Evolutionary conservation across 2,113 vertebrate genomes (phyloP).

Genomic region (Octodon degus): DNA sequence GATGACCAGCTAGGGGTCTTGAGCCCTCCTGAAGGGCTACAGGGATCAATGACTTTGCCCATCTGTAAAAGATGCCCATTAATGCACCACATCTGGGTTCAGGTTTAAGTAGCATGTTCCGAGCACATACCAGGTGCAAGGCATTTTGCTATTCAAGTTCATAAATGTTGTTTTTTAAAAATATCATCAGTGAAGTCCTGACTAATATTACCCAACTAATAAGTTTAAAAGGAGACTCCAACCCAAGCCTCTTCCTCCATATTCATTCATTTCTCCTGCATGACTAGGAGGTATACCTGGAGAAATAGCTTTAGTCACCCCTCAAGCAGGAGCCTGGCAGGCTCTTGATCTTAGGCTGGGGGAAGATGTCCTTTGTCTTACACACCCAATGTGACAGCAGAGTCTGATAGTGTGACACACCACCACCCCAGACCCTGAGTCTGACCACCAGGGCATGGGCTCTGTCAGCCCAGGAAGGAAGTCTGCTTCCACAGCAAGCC

Average conservation of each 20-base stretch:
- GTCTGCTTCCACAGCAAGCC: not conserved
- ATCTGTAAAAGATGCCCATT: not conserved
- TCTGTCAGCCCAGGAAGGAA: not conserved
- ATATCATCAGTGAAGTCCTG: not conserved
- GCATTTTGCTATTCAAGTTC: not conserved
- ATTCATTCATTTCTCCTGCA: not conserved
- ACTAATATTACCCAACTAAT: not conserved
- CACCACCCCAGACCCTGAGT: not conserved
- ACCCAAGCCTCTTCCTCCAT: not conserved
- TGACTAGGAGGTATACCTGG: not conserved
- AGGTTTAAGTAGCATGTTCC: not conserved
- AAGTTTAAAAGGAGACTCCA: not conserved
- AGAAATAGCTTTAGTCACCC: not conserved
- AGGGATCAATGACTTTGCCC: not conserved
- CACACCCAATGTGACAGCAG: not conserved
- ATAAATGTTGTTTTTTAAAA: not conserved
- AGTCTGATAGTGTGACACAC: not conserved
- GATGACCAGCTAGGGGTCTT: not conserved
- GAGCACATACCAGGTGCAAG: not conserved
- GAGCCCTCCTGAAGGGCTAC: not conserved
- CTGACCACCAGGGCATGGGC: not conserved
- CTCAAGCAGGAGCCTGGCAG: not conserved
- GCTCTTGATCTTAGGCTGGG: not conserved
- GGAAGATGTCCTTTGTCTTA: not conserved
- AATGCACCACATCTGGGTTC: not conserved